A percentile compares a stretch with the other conserved stretches of the same genome.
These are phyloP conservation scores for Takifugu rubripes DNA, from an alignment of 2,797 vertebrate species.

Conservation along the genomic window DNA sequence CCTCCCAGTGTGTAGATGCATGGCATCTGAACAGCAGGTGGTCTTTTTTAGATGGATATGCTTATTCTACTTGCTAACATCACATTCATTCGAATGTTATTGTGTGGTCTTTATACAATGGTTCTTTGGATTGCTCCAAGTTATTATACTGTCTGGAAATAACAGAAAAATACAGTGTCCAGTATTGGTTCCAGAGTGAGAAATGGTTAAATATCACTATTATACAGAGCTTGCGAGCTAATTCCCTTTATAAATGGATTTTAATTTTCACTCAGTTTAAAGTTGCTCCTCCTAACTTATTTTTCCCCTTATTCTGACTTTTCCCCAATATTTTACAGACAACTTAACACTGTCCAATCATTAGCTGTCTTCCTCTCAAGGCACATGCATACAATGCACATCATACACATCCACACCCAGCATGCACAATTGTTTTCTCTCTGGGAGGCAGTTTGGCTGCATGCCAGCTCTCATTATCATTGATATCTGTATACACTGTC, in stretches of 20 bases:
- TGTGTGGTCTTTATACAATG: too few species aligned
- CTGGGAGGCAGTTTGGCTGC: slow-evolving; percentile 66
- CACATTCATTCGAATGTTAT: too few species aligned
- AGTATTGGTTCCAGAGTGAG: background rate
- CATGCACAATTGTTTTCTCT: slow-evolving; percentile 64
- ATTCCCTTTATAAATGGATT: too few species aligned
- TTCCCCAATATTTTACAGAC: slow-evolving; percentile 11
- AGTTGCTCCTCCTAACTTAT: slow-evolving; percentile 9
- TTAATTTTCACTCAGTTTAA: too few species aligned
- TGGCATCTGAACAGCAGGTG: too few species aligned
- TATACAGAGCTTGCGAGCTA: too few species aligned
- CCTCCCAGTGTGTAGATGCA: background rate
- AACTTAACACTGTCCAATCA: background rate
- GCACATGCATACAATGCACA: slow-evolving; percentile 41
- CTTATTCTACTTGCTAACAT: background rate
- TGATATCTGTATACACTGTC: slow-evolving; percentile 66
- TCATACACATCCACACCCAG: slow-evolving; percentile 36
- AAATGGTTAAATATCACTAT: background rate
- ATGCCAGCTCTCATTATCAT: slow-evolving; percentile 78
- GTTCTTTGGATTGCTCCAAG: too few species aligned
- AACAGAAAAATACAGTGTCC: too few species aligned
- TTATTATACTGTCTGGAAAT: too few species aligned
- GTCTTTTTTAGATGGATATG: background rate
- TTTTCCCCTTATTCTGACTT: background rate
- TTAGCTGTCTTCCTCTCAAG: slow-evolving; percentile 26